A percentile compares a stretch with the other conserved stretches of the same genome.
Evolutionary conservation across 2,113 vertebrate species (phyloP).

Genomic region (Sinocyclocheilus anshuiensis): DNA sequence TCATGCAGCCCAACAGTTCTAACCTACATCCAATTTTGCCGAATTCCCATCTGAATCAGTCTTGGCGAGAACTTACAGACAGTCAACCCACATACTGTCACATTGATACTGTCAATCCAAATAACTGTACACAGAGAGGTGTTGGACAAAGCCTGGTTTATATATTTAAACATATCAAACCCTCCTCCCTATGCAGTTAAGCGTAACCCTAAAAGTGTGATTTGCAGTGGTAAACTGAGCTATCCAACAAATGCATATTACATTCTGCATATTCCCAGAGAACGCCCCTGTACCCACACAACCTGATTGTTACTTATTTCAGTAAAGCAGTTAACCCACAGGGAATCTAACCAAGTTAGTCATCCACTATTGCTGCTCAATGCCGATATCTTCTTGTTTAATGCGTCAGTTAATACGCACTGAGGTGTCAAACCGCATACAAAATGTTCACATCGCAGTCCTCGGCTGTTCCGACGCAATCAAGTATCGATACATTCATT

Average conservation of each 20-base stretch:
- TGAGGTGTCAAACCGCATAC: conserved; percentile 9
- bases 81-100: conserved; percentile 38
- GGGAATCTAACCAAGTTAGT: conserved; percentile 24
- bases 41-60: conserved; percentile 1
- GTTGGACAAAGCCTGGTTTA: not conserved
- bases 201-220: conserved; percentile 20
- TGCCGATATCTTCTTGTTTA: conserved; percentile 7
- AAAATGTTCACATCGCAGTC: conserved; percentile 14
- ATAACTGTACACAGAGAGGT: not conserved
- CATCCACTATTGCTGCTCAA: not conserved
- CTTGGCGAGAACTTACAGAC: conserved; percentile 30
- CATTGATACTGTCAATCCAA: conserved; percentile 9
- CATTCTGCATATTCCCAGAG: not conserved
- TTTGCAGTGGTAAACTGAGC: conserved; percentile 2
- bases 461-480: not conserved
- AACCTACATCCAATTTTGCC: conserved; percentile 26
- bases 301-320: conserved; percentile 2
- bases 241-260: conserved; percentile 3
- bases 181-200: conserved; percentile 5
- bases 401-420: conserved; percentile 31
- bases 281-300: conserved; percentile 20
- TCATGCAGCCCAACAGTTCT: conserved; percentile 6
- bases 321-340: conserved; percentile 40
- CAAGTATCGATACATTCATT: conserved; percentile 4
- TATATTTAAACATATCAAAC: not conserved